Base-by-base conservation (phyloP, 2,888 invertebrate genomes). In the Aleiodes testaceus region DNA sequence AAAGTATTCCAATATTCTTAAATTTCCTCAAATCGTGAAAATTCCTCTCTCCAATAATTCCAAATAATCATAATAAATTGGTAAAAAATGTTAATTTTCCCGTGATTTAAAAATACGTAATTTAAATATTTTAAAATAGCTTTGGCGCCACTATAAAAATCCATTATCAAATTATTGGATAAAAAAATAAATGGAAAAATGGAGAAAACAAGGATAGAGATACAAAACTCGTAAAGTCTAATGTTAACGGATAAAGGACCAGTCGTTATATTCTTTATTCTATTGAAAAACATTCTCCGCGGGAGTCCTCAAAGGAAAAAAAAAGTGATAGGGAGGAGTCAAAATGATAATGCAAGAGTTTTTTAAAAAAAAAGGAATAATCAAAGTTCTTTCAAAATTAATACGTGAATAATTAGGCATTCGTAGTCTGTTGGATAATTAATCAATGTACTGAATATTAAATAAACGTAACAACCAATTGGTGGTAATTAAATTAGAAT, bases 401-500 rank as follows among this genome's bases (percentile, higher is more conserved):
- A 45, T 59, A 50, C 42, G 22, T 52, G 66, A 36, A 49, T 49
- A 14, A 59, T 59, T 36, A 36, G 36, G 36, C 36, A 42, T 18
- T 36, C 36, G 42, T 59, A 59, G 42, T 16, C 36, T 11, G 16
- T 6, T 4, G 11, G 20, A 42, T n/a, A 45, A 45, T 63, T 63
- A 45, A 63, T 63, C 44, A 63, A 63, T 63, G 3, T 45, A 44
- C 9, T 12, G 16, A 63, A 63, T 52, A 55, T 50, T 53, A 26
- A 66, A 30, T 26, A 36, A 50, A 59, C 55, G 59, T 81, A 81
- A 83, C 80, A 82, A 83, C 79, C 80, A 81, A 79, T 81, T 78
- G 76, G 77, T 84, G 81, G 81, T 86, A 86, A 86, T 86, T 86
- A 82, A 85, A 86, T 86, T 86, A 86, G 82, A 83, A 86, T 84